Evolutionary conservation across 2,113 vertebrate genomes (phyloP).

Genomic region (Alces alces): DNA sequence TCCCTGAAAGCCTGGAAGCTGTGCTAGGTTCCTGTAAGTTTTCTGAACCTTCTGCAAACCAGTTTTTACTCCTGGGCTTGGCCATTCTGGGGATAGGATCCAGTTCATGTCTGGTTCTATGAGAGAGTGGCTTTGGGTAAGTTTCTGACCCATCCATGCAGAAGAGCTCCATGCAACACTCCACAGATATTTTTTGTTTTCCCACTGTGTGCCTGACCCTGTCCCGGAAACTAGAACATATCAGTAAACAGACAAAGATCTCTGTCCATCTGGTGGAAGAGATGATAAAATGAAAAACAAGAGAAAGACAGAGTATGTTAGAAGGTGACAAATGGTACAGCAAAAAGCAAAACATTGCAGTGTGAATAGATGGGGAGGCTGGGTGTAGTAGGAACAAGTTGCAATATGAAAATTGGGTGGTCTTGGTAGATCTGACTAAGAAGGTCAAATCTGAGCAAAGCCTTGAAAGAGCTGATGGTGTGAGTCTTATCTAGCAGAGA

Average conservation of each 20-base stretch:
- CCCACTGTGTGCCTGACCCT: not conserved
- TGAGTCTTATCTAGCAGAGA: not conserved
- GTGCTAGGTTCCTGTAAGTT: not conserved
- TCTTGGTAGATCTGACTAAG: not conserved
- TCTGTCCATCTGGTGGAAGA: not conserved
- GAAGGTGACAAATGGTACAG: not conserved
- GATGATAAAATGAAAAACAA: not conserved
- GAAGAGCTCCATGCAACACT: not conserved
- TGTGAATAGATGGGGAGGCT: not conserved
- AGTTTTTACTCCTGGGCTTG: not conserved
- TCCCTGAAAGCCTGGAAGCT: not conserved
- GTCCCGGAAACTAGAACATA: not conserved
- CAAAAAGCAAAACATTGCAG: accelerated
- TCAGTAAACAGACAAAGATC: not conserved
- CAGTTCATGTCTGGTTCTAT: not conserved
- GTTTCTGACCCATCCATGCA: not conserved
- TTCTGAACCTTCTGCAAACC: not conserved
- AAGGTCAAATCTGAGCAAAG: not conserved
- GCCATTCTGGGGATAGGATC: not conserved
- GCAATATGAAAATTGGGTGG: not conserved
- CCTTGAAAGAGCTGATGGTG: not conserved
- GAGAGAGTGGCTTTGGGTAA: not conserved
- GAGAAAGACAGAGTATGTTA: not conserved
- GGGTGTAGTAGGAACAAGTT: not conserved
- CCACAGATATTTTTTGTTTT: not conserved